Conservation (phyloP, 1,140 invertebrate species). For the Sarcophaga peregrina region DNA sequence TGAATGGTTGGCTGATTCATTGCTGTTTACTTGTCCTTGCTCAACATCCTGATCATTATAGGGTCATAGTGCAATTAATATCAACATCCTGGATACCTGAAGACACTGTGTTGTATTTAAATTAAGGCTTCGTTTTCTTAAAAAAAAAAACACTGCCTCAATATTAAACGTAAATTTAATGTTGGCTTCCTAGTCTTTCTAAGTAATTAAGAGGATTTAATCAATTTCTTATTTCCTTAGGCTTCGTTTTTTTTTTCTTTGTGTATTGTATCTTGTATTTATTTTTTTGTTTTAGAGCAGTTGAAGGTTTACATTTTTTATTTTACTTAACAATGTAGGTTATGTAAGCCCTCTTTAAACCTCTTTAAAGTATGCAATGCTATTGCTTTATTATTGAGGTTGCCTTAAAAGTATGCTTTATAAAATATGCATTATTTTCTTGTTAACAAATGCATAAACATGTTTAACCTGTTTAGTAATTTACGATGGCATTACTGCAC, state of each 20-base stretch:
- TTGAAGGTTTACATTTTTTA: slow-evolving; percentile 18
- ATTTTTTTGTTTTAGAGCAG: not conserved
- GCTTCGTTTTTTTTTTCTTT: not conserved
- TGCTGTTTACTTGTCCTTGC: slow-evolving; percentile 18
- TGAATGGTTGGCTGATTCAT: not conserved
- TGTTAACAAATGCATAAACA: slow-evolving; percentile 38
- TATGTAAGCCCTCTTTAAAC: not conserved
- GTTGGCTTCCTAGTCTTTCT: not conserved
- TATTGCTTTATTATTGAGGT: slow-evolving; percentile 20
- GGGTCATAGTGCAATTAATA: slow-evolving; percentile 39
- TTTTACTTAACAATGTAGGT: slow-evolving; percentile 16
- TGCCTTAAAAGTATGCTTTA: slow-evolving; percentile 30
- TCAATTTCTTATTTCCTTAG: too few relatives aligned
- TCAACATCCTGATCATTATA: slow-evolving; percentile 31
- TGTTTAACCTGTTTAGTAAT: slow-evolving; percentile 41
- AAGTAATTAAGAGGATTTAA: slow-evolving; percentile 11
- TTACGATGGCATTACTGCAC: slow-evolving; percentile 22
- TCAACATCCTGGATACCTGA: not conserved
- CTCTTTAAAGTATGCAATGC: slow-evolving; percentile 12
- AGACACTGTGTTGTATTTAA: not conserved
- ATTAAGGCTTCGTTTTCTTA: slow-evolving; percentile 16
- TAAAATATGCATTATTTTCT: slow-evolving; percentile 13
- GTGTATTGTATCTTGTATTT: not conserved
- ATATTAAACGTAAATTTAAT: slow-evolving; percentile 35
- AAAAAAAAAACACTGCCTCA: not conserved